A percentile compares a stretch with the other conserved stretches of the same genome.
Evolutionary conservation across 1,140 invertebrate genomes (phyloP).

Genomic region (Rhagoletis zephyria): DNA sequence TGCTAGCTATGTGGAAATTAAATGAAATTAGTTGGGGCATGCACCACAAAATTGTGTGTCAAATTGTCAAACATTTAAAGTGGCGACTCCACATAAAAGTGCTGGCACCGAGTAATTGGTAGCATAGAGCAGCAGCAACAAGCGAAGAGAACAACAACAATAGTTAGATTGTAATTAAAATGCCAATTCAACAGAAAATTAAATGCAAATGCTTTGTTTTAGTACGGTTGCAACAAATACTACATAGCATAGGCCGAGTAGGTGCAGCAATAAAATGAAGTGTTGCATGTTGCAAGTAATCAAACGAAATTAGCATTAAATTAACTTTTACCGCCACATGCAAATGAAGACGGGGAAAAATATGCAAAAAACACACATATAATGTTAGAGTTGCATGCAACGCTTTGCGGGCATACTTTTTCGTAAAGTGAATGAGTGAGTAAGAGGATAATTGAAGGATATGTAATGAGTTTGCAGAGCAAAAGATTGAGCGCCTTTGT

Average conservation of each 20-base stretch:
- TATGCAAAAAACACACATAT: too few species aligned
- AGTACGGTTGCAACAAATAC: background rate
- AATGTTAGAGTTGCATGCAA: too few species aligned
- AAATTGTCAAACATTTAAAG: conserved; percentile 32
- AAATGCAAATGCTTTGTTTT: background rate
- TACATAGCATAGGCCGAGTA: background rate
- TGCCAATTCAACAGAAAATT: conserved; percentile 11
- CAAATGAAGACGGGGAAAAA: background rate
- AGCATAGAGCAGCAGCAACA: background rate
- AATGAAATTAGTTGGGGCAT: conserved; percentile 29
- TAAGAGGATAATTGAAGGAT: background rate
- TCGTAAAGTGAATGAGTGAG: background rate
- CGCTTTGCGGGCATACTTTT: background rate
- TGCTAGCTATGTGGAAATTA: background rate
- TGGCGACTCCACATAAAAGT: background rate
- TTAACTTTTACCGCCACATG: conserved; percentile 36
- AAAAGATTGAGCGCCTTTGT: background rate
- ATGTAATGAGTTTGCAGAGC: background rate
- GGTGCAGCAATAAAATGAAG: background rate
- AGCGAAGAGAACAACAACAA: conserved; percentile 13
- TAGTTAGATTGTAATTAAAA: conserved; percentile 29
- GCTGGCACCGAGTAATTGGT: background rate
- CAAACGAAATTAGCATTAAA: conserved; percentile 48
- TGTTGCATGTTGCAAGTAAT: conserved; percentile 45
- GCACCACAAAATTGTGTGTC: conserved; percentile 29